Base-by-base conservation (phyloP, 2,888 invertebrate genomes). In the Flabesymbios commensalis region DNA sequence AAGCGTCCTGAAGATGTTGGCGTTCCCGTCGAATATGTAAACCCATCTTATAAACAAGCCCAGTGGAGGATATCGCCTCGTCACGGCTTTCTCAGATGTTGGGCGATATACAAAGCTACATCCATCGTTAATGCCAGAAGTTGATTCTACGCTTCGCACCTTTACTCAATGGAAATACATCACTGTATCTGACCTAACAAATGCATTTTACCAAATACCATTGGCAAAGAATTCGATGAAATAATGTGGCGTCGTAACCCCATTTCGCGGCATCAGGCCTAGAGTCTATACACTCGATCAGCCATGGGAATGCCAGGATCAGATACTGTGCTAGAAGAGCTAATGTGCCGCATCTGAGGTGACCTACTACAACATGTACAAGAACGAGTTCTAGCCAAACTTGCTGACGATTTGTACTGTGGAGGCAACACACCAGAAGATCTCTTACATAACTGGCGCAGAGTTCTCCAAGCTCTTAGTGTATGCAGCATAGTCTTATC, bases 231-330 rank as follows among this genome's bases (percentile, higher is more conserved):
- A 41, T 10, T 53, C 67, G n/a, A n/a, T n/a, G n/a, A n/a, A n/a
- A n/a, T n/a, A n/a, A n/a, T 26, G 41, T 1, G 47, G 32, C 4
- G 58, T 61, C 24, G 61, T 26, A 14, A 61, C 61, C 10, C 59
- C 57, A 41, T 61, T 39, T 42, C 32, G 31, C 31, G 69, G 70
- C 3, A 28, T 53, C 19, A 14, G n/a, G n/a, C n/a, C n/a, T n/a
- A n/a, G n/a, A n/a, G 56, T 19, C 45, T 61, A 1, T 62, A 64
- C 52, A 45, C 53, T 14, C 33, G 62, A 47, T 65, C 58, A 10
- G 64, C 67, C 5, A 68, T 68, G 67, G 64, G 67, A 4, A 67
- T 67, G 62, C 68, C 66, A 5, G 62, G 64, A 2, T 66, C 61
- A 2, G 62, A 67, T 31, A 66, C 61, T 3, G 64, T 64, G 1